A percentile compares a stretch with the other conserved stretches of the same genome.
Conservation (phyloP, 2,113 vertebrate species). For the Struthidea cinerea region DNA sequence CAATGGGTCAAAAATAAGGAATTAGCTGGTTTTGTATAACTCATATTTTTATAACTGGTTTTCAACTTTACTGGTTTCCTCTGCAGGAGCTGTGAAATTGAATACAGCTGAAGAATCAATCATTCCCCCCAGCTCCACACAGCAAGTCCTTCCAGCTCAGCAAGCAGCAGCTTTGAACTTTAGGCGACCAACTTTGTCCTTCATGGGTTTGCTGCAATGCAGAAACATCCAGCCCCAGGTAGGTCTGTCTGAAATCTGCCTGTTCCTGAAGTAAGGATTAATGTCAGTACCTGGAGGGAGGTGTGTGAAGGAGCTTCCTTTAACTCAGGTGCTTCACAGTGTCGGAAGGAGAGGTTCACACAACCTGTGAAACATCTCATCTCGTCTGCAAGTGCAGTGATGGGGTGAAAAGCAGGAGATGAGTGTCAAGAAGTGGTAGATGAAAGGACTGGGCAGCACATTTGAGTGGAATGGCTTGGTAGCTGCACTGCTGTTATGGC, state of each 20-base stretch:
- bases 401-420: not conserved
- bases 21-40: not conserved
- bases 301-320: not conserved
- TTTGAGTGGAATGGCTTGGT: not conserved
- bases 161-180: not conserved
- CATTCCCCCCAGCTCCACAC: not conserved
- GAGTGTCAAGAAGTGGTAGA: not conserved
- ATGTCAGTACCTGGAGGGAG: not conserved
- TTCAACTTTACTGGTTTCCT: not conserved
- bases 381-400: not conserved
- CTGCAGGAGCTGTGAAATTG: not conserved
- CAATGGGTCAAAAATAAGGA: not conserved
- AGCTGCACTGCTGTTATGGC: not conserved
- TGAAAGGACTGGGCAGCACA: not conserved
- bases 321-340: not conserved
- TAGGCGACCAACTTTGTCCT: not conserved
- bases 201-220: accelerated
- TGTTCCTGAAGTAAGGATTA: not conserved
- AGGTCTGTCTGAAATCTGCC: not conserved
- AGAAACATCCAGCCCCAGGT: not conserved
- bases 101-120: not conserved
- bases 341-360: not conserved
- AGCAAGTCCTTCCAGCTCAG: not conserved
- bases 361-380: not conserved
- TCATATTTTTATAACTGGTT: not conserved